Evolutionary conservation across 2,888 invertebrate genomes (phyloP).

Genomic region (Crematogaster levior): DNA sequence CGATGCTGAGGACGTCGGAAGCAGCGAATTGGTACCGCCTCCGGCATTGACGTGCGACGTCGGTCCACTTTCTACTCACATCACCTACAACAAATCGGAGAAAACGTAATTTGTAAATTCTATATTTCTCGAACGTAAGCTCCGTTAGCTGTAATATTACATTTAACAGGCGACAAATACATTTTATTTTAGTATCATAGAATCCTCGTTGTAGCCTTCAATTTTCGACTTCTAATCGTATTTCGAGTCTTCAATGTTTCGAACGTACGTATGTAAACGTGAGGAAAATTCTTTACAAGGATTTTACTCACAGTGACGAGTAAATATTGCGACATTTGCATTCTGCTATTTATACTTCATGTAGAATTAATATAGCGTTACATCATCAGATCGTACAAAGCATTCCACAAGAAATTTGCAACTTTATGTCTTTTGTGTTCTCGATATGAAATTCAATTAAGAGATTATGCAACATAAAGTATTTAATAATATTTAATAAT

Average conservation of each 20-base stretch:
- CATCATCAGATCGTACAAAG: neutral
- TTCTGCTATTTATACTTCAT: slow-evolving; percentile 4
- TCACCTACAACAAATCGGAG: slow-evolving; percentile 83
- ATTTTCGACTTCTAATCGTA: neutral
- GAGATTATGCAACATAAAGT: neutral
- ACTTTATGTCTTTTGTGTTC: neutral
- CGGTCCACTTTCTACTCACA: slow-evolving; percentile 87
- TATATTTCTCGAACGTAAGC: neutral
- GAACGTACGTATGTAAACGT: neutral
- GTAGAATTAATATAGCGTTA: neutral
- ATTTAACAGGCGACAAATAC: neutral
- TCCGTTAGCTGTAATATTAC: neutral
- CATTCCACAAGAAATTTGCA: neutral
- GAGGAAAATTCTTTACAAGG: neutral
- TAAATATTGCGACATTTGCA: slow-evolving; percentile 1
- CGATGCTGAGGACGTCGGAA: slow-evolving; percentile 72
- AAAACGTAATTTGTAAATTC: neutral
- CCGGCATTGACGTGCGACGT: slow-evolving; percentile 75
- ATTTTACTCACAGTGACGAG: neutral
- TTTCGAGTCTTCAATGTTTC: neutral
- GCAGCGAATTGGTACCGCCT: slow-evolving; percentile 64
- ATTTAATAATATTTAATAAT: neutral
- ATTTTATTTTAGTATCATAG: neutral
- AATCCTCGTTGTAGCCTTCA: neutral
- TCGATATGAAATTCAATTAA: neutral